Evolutionary conservation across 2,888 invertebrate genomes (phyloP), one percentile per base, ranked within the genome.

Genomic region (Andricus quercusramuli): DNA sequence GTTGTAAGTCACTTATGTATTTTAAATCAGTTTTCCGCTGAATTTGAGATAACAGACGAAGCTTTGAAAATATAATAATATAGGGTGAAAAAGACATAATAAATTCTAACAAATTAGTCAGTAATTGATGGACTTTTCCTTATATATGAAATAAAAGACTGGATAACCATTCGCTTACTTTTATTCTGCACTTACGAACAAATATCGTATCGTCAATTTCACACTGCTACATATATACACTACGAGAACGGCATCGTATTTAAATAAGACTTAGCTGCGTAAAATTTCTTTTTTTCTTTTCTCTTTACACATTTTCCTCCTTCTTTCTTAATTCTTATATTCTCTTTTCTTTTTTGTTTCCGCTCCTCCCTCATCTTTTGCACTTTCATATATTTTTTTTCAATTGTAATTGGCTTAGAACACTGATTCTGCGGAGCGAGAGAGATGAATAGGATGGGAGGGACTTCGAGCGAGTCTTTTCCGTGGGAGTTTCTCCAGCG

Each of bases 361-460:
- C 56, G n/a, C n/a, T n/a, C n/a, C 51, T 51, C 8, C 20, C 51
- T 70, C 41, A 41, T 56, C n/a, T 62, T 64, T 77, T 66, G 51
- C 65, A 62, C 78, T 51, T 74, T 68, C 32, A 77, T 70, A 65
- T 67, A 68, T 20, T 51, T 25, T 51, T 70, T 70, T 70, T 51
- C 6, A 25, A 4, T 44, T 44, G 11, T 85, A 89, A 62, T 25
- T 3, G 15, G 25, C 88, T 94, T 94, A 97, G 94, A 98, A 98
- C 90, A 98, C 97, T 78, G 98, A 98, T 94, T 99, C 99, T 68
- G 98, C 98, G 77, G 99, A 98, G 90, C 99, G 96, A 74, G 98
- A 98, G 89, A 99, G 95, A 93, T 99, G 98, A 88, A 99, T 97
- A 47, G 99, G 99, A 95, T 99, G 99, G 83, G 99, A 99, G 86